Evolutionary conservation across 2,113 vertebrate species (phyloP).

Genomic region (Neoarius graeffei): DNA sequence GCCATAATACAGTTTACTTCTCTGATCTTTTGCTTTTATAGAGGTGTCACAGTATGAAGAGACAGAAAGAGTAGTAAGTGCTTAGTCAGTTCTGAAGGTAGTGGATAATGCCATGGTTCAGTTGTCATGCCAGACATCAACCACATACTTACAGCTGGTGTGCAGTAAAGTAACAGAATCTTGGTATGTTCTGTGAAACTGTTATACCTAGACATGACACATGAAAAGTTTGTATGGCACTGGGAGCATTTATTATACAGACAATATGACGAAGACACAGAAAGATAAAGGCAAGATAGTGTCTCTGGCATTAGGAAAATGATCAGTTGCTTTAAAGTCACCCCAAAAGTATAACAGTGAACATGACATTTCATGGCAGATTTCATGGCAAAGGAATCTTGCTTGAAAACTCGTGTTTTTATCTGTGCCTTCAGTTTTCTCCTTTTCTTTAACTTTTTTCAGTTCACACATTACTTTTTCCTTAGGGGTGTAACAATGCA

Average conservation of each 20-base stretch:
- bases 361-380: slow-evolving; percentile 65
- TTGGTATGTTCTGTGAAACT: background rate
- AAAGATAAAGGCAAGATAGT: slow-evolving; percentile 8
- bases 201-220: background rate
- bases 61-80: background rate
- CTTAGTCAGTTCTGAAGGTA: background rate
- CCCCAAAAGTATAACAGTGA: slow-evolving; percentile 60
- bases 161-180: slow-evolving; percentile 9
- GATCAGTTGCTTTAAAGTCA: slow-evolving; percentile 55
- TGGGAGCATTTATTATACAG: background rate
- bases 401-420: background rate
- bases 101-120: background rate
- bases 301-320: slow-evolving; percentile 25
- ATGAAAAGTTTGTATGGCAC: background rate
- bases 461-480: background rate
- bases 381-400: slow-evolving; percentile 57
- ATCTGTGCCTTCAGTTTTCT: background rate
- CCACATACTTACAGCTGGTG: background rate
- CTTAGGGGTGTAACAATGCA: background rate
- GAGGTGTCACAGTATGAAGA: background rate
- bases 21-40: background rate
- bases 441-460: background rate
- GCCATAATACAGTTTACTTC: background rate
- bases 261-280: background rate
- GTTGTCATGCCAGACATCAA: background rate